Conservation (phyloP, 2,113 vertebrate species). For the Ranitomeya variabilis region DNA sequence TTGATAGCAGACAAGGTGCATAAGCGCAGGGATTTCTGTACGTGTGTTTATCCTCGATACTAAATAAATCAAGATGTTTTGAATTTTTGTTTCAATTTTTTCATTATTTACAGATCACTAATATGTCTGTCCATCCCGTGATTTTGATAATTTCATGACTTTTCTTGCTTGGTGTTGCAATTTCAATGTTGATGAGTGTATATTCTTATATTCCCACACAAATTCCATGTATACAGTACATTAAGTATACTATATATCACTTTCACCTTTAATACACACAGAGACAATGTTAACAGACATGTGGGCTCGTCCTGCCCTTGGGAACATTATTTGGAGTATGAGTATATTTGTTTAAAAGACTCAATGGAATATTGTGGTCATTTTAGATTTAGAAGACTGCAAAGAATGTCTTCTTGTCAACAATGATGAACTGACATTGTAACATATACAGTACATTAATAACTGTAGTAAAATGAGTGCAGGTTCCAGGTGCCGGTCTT, state of each 20-base stretch:
- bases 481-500: conserved; percentile 27
- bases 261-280: not conserved
- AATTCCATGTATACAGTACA: not conserved
- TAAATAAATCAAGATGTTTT: too few relatives aligned
- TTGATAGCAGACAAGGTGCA: too few relatives aligned
- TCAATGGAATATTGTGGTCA: not conserved
- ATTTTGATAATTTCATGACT: too few relatives aligned
- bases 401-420: not conserved
- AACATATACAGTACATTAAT: conserved; percentile 14
- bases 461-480: not conserved
- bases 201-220: not conserved
- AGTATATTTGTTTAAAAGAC: not conserved
- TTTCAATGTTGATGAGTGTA: too few relatives aligned
- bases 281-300: not conserved
- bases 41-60: too few relatives aligned
- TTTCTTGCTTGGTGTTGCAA: too few relatives aligned
- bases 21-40: too few relatives aligned
- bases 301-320: not conserved
- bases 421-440: conserved; percentile 1
- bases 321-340: not conserved
- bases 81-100: too few relatives aligned
- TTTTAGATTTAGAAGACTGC: not conserved
- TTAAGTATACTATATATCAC: not conserved
- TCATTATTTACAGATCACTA: too few relatives aligned
- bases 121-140: too few relatives aligned